phyloP scores from a whole-genome alignment of 2,797 vertebrate genomes.

The Lutjanus argentimaculatus region DNA sequence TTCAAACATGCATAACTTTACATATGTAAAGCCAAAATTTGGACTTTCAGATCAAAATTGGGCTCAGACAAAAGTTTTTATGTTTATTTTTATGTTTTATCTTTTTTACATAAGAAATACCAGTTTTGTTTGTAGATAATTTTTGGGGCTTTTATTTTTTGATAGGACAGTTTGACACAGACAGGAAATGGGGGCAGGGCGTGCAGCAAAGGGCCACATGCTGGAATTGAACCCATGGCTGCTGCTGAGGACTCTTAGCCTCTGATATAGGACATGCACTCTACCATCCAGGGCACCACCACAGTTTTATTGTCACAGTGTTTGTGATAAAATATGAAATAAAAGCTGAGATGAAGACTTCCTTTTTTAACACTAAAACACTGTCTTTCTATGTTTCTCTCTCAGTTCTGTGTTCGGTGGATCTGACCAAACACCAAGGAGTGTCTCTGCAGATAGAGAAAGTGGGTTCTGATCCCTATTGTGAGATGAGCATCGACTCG shows the following conservation, averaged over 20 bases:
- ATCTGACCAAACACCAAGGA: conserved; percentile 68
- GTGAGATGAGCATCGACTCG: conserved; percentile 82
- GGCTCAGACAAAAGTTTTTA: neutral
- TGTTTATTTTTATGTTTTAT: too few relatives aligned
- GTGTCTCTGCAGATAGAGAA: conserved; percentile 81
- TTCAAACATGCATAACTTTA: neutral
- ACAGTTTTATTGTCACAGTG: neutral
- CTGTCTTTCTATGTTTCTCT: conserved; percentile 12
- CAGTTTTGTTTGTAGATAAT: too few relatives aligned
- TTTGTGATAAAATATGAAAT: neutral
- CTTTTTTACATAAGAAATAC: too few relatives aligned
- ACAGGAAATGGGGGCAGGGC: too few relatives aligned
- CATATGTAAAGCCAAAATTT: neutral
- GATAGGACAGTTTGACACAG: too few relatives aligned
- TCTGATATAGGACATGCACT: too few relatives aligned
- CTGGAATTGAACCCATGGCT: too few relatives aligned
- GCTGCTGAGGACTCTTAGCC: too few relatives aligned
- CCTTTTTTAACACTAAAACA: neutral
- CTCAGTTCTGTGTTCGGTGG: conserved; percentile 81
- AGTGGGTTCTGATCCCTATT: conserved; percentile 72
- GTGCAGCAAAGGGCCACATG: too few relatives aligned
- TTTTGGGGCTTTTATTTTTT: too few relatives aligned
- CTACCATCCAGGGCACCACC: too few relatives aligned
- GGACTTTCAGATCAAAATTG: neutral
- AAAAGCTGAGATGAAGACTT: too few relatives aligned